A percentile compares a stretch with the other conserved stretches of the same genome.
Conservation (phyloP, 2,797 vertebrate genomes). For the Pipistrellus pygmaeus region DNA sequence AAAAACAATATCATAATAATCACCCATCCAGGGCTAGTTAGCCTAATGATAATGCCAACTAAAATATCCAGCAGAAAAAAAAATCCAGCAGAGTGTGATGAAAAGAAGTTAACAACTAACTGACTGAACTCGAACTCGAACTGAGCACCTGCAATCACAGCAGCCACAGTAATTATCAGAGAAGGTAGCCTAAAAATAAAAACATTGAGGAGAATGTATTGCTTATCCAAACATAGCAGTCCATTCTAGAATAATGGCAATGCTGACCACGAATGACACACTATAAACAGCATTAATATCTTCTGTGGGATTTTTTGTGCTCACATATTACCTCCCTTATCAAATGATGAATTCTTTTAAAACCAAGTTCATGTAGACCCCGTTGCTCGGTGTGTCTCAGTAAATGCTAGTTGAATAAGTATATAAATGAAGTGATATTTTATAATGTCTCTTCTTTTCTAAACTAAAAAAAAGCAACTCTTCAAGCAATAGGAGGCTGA, state of each 20-base stretch:
- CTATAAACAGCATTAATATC: background rate
- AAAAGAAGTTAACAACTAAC: constrained; percentile 38
- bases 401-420: background rate
- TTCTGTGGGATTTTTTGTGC: background rate
- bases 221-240: constrained; percentile 70
- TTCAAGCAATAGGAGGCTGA: background rate
- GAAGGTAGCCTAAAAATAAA: constrained; percentile 68
- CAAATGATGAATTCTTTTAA: background rate
- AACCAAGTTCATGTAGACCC: background rate
- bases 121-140: background rate
- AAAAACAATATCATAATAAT: constrained; percentile 76
- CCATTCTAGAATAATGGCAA: constrained; percentile 65
- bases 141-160: background rate
- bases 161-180: constrained; percentile 73
- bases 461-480: constrained; percentile 34
- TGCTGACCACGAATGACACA: background rate
- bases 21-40: constrained; percentile 73
- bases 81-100: constrained; percentile 81
- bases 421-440: background rate
- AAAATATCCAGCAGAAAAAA: constrained; percentile 81
- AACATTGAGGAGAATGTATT: constrained; percentile 70
- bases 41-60: constrained; percentile 81
- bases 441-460: constrained; percentile 4
- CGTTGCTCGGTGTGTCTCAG: background rate
- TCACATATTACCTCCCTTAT: background rate